Conservation (phyloP, 2,797 vertebrate genomes). For the Echiichthys vipera region DNA sequence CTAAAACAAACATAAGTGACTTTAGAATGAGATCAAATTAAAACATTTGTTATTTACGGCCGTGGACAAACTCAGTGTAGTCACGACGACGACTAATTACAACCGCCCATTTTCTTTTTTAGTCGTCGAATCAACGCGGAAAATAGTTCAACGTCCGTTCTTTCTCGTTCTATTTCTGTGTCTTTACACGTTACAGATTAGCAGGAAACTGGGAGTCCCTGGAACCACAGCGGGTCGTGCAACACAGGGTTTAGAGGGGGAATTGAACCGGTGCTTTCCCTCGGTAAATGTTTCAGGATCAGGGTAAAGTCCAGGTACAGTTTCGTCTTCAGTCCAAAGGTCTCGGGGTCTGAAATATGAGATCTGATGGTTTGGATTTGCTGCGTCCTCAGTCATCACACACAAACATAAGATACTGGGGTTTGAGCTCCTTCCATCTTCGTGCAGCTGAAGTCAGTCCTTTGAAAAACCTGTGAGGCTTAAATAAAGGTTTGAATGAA, state of each 20-base stretch:
- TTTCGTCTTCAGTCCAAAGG: not conserved
- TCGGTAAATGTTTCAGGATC: not conserved
- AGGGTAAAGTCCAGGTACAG: not conserved
- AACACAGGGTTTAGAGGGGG: not conserved
- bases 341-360: not conserved
- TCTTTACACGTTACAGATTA: no score
- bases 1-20: no score
- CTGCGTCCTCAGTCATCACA: not conserved
- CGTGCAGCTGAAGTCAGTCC: not conserved
- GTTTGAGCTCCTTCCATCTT: not conserved
- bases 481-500: no score
- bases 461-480: not conserved
- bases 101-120: no score
- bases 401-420: accelerated
- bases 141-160: no score
- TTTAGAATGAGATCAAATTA: no score
- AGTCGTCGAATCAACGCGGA: no score
- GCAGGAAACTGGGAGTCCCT: no score
- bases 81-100: no score
- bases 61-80: no score
- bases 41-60: no score
- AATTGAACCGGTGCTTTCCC: not conserved
- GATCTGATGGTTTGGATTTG: not conserved
- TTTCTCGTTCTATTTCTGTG: no score
- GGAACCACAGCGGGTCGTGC: not conserved